A percentile compares a stretch with the other conserved stretches of the same genome.
phyloP scores from a whole-genome alignment of 2,113 vertebrate species.

The Telmatochromis brichardi region DNA sequence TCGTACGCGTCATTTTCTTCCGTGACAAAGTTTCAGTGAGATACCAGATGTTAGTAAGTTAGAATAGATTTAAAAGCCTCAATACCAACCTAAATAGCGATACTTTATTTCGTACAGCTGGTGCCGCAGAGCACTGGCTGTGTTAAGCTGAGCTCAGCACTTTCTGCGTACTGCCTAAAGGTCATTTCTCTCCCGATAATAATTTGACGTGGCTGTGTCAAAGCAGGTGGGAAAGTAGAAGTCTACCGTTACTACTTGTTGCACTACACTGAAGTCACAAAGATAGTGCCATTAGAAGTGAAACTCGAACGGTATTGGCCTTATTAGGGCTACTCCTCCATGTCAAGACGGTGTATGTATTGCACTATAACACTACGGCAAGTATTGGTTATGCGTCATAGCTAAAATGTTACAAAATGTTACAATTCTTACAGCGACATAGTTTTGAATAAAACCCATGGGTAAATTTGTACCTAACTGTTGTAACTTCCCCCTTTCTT shows the following conservation, averaged over 20 bases:
- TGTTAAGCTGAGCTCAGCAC: neutral
- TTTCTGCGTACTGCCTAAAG: neutral
- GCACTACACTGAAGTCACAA: too few relatives aligned
- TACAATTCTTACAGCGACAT: neutral
- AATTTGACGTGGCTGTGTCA: constrained; percentile 48
- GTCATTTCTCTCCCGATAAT: neutral
- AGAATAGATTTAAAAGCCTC: neutral
- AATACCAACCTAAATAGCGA: neutral
- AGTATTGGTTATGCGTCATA: neutral
- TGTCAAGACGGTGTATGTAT: neutral
- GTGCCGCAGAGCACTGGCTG: neutral
- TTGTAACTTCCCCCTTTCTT: neutral
- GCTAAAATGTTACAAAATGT: neutral
- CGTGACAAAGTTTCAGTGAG: constrained; percentile 69
- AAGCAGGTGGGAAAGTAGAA: constrained; percentile 12
- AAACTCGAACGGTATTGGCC: neutral
- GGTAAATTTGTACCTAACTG: neutral
- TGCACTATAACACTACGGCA: neutral
- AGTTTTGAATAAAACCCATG: neutral
- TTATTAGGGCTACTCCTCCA: neutral
- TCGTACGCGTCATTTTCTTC: constrained; percentile 53
- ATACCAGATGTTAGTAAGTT: constrained; percentile 55
- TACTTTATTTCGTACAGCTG: neutral
- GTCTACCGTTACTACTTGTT: neutral
- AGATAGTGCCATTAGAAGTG: neutral